Evolutionary conservation across 35 echinoderm and acorn worm genomes (phyloP).

Genomic region (Lytechinus variegatus): DNA sequence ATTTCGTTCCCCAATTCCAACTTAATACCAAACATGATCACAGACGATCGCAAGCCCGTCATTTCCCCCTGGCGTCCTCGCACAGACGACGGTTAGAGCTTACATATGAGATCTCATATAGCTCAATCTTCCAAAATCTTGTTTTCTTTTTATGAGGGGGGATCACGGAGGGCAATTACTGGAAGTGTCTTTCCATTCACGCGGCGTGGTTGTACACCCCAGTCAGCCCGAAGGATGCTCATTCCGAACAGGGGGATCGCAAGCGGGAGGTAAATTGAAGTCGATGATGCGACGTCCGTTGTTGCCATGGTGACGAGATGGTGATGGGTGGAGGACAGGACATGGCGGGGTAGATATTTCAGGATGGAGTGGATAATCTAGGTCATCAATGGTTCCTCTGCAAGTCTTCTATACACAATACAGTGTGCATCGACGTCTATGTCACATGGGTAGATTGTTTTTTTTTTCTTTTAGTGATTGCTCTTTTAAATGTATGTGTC

Average conservation of each 20-base stretch:
- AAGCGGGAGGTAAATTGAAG: neutral
- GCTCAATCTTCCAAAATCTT: neutral
- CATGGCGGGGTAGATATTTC: neutral
- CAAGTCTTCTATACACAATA: neutral
- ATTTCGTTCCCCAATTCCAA: neutral
- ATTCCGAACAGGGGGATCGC: neutral
- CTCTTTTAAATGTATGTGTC: no score
- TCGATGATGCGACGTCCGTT: neutral
- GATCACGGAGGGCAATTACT: neutral
- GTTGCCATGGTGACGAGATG: neutral
- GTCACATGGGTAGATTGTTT: no score
- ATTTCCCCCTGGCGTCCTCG: neutral
- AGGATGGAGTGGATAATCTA: neutral
- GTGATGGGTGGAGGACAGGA: neutral
- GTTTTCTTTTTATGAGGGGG: conserved; percentile 8
- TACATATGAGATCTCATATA: neutral
- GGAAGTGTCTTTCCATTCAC: neutral
- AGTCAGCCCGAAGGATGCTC: neutral
- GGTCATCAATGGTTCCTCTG: neutral
- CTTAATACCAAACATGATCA: neutral
- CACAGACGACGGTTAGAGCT: neutral
- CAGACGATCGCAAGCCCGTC: neutral
- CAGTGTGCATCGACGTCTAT: neutral
- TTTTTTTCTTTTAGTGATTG: no score
- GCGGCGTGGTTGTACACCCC: neutral